Evolutionary conservation across 2,888 invertebrate genomes (phyloP), one percentile per base, ranked within the genome.

Genomic region (Drosophila buzzatii): DNA sequence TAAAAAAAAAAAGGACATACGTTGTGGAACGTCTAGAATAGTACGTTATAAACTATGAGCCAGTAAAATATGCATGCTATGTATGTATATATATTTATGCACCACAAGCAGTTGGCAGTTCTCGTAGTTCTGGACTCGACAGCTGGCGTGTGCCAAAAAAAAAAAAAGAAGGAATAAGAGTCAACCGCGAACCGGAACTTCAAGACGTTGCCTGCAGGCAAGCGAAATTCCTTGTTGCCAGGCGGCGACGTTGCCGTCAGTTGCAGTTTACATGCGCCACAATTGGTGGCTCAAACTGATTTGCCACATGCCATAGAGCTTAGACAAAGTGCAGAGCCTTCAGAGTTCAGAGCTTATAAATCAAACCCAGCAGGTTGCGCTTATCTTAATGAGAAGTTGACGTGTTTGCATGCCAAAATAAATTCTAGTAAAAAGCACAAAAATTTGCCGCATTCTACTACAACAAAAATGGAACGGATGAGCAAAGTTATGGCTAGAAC

Each of bases 341-440:
- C 23, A 18, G 18, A 31, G n/a, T 1, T 33, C 42, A 3, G 23
- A 39, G 49, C 33, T 37, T 56, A 33, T 79, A 77, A 79, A 79
- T 75, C 78, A 79, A 75, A 62, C 12, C 58, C 52, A 57, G 59
- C 57, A 69, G 69, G 53, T 47, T 18, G 44, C 68, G 78, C 88
- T 85, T 88, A 86, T 85, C 85, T 85, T 79, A 85, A 85, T 84
- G 89, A 86, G 89, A 76, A 83, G 79, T 86, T 85, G 84, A 85
- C 85, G 85, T 85, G 85, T 73, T 81, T 64, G 86, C 79, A 75
- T 86, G 89, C 81, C 86, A 68, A 81, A 76, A 31, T 33, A 51
- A 64, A 51, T 82, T 53, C 47, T 45, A 35, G 57, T n/a, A 55
- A 65, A 76, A 73, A 66, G 20, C 37, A 10, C 23, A 53, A 39